Base-by-base conservation (phyloP, 1,140 invertebrate species). In the Cecropterus lyciades region DNA sequence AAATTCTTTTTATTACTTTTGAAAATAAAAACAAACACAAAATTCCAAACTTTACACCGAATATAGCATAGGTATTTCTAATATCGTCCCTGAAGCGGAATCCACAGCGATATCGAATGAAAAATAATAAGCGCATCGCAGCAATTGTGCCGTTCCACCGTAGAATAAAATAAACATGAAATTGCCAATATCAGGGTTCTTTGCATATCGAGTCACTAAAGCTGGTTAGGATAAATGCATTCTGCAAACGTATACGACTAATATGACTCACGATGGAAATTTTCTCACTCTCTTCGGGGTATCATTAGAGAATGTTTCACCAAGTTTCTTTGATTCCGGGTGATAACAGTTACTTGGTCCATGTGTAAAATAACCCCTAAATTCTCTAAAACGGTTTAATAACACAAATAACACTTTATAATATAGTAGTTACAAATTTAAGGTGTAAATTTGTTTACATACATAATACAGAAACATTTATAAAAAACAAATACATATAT, bases 121-220 rank as follows among this genome's bases (percentile, higher is more conserved):
- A 33, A 33, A 33, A 33, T 33, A 33, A 33, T 33, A 8, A 8
- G 30, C 30, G 30, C 30, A 10, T 33, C 30, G 33, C 33, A 37
- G 33, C 33, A 37, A 37, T 37, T 37, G 33, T 37, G 33, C 33
- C 33, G 33, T 37, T 37, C 33, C 10, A 37, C 33, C 33, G 33
- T 37, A 37, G 33, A 37, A 37, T 37, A 37, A 37, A 37, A 37
- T 37, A 37, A 37, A 37, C 33, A 37, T 37, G 33, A 37, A 37
- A 37, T 37, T 37, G 33, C 33, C 33, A 37, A 37, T 37, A 37
- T 37, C 33, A 37, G 33, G 33, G 33, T 37, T 37, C 33, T 37
- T 37, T 37, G 33, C 33, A 37, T 37, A 37, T 37, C 33, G 33
- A 37, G 10, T 37, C 33, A n/a, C 33, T n/a, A 37, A 37, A 37